Percentiles rank a stretch among this genome's conserved stretches.
Evolutionary conservation across 2,797 vertebrate genomes (phyloP).

Genomic region (Sorex maritimensis): DNA sequence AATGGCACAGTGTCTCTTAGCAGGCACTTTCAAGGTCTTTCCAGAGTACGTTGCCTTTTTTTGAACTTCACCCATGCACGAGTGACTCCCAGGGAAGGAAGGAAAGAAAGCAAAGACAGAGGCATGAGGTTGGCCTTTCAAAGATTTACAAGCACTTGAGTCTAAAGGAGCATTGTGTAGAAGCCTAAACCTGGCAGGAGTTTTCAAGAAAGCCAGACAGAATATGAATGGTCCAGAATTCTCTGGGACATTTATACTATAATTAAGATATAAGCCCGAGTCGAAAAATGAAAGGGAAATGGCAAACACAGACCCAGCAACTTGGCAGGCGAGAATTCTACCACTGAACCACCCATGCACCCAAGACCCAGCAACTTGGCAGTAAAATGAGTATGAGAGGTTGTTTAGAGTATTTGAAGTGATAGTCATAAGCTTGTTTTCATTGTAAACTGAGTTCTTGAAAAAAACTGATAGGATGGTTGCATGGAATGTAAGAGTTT

Average conservation of each 20-base stretch:
- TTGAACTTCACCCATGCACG: background rate
- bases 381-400: background rate
- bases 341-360: too few relatives aligned
- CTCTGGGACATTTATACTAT: background rate
- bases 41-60: slow-evolving; percentile 1
- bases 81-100: background rate
- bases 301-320: background rate
- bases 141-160: background rate
- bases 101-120: background rate
- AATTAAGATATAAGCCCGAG: background rate
- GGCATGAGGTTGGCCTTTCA: background rate
- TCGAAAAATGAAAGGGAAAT: background rate
- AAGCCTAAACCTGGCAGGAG: background rate
- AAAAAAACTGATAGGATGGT: background rate
- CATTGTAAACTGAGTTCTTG: background rate
- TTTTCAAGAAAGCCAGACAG: background rate
- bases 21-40: background rate
- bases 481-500: background rate
- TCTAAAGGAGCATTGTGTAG: background rate
- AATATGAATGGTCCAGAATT: background rate
- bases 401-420: slow-evolving; percentile 6
- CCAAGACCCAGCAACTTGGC: background rate
- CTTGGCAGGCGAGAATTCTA: background rate
- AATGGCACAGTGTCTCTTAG: too few relatives aligned
- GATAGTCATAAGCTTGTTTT: background rate